Conservation (phyloP, 2,888 invertebrate species). For the Schizotus pectinicornis region DNA sequence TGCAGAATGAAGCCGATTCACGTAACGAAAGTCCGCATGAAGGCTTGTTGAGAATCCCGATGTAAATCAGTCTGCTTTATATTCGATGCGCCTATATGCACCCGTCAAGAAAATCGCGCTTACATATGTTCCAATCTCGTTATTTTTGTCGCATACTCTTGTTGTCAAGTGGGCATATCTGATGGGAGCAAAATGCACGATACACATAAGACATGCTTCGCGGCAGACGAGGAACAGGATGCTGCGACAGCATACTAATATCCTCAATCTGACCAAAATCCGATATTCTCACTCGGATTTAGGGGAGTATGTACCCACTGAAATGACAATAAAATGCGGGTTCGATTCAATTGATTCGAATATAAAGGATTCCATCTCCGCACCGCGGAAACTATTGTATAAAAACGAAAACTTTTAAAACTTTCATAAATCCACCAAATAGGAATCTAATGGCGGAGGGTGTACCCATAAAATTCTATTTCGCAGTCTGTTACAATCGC, state of each 20-base stretch:
- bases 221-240: constrained; percentile 33
- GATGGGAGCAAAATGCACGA: constrained; percentile 23
- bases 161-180: constrained; percentile 39
- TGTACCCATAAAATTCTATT: too few relatives aligned
- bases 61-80: constrained; percentile 39
- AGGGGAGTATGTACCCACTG: constrained; percentile 20
- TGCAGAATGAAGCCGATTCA: background rate
- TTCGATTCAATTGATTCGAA: constrained; percentile 27
- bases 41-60: constrained; percentile 12
- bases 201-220: constrained; percentile 33
- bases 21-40: constrained; percentile 1
- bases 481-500: too few relatives aligned
- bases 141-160: constrained; percentile 41
- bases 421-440: too few relatives aligned
- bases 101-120: constrained; percentile 38
- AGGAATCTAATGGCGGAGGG: too few relatives aligned
- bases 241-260: constrained; percentile 41
- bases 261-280: constrained; percentile 40
- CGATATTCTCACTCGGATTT: constrained; percentile 34
- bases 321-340: constrained; percentile 26
- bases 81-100: constrained; percentile 39
- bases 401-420: too few relatives aligned
- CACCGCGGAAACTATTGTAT: too few relatives aligned
- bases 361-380: constrained; percentile 6
- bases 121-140: constrained; percentile 37